A percentile compares a stretch with the other conserved stretches of the same genome.
phyloP scores from a whole-genome alignment of 53 echinoderm and acorn worm genomes.

The Actinopyga echinites region DNA sequence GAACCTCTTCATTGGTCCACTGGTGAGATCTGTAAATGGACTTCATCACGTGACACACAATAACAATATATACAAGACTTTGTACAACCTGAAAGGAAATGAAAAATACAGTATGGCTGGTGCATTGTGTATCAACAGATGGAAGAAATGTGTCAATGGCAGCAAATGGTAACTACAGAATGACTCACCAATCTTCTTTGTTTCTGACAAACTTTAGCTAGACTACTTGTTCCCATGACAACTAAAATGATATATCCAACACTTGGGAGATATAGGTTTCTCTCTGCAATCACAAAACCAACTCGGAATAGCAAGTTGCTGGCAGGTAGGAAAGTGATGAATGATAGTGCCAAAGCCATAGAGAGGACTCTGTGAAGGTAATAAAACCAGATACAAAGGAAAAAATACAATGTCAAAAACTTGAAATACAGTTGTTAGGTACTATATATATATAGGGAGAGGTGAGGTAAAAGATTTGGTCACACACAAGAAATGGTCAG shows the following conservation, averaged over 20 bases:
- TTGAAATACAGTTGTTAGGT: no score
- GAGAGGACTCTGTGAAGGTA: constrained; percentile 60
- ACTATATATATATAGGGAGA: no score
- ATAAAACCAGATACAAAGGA: not conserved
- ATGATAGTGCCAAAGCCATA: constrained; percentile 60
- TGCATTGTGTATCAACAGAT: no score
- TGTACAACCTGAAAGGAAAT: constrained; percentile 51
- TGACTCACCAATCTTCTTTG: not conserved
- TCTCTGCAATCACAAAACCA: constrained; percentile 88
- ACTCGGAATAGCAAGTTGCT: constrained; percentile 86
- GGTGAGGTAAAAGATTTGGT: no score
- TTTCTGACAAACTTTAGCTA: not conserved
- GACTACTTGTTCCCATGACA: constrained; percentile 20
- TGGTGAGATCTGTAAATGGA: constrained; percentile 74
- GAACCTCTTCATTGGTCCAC: constrained; percentile 66
- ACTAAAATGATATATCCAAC: constrained; percentile 86
- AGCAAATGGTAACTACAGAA: no score
- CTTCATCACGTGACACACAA: constrained; percentile 54
- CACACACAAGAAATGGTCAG: no score
- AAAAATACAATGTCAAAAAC: no score
- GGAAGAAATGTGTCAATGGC: no score
- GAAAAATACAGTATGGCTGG: no score
- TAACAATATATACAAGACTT: constrained; percentile 32
- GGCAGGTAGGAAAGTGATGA: constrained; percentile 93
- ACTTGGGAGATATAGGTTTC: constrained; percentile 88